These are phyloP conservation scores for Emydocephalus ijimae DNA, from an alignment of 2,113 vertebrate species.

Conservation along the genomic window DNA sequence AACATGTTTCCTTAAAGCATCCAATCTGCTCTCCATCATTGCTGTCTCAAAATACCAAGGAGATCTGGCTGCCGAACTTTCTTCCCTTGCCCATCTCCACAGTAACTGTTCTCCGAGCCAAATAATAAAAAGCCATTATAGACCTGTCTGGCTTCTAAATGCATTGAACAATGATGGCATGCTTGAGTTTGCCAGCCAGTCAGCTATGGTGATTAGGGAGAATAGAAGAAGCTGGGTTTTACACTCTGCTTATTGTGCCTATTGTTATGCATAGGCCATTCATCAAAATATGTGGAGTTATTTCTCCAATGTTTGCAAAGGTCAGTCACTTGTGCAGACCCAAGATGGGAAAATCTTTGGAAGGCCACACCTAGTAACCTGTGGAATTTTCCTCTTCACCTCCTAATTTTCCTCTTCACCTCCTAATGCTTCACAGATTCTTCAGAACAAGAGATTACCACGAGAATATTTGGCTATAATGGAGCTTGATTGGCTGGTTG, in stretches of 20 bases:
- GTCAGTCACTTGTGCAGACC: conserved; percentile 60
- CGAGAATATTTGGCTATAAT: not conserved
- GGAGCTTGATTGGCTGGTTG: not conserved
- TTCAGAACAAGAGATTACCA: conserved; percentile 45
- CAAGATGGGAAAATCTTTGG: conserved; percentile 37
- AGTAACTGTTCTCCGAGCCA: conserved; percentile 41
- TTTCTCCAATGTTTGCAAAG: conserved; percentile 62
- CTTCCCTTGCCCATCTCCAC: conserved; percentile 34
- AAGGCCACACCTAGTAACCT: conserved; percentile 56
- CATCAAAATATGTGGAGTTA: conserved; percentile 53
- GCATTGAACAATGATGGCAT: conserved; percentile 51
- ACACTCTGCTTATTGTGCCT: conserved; percentile 42
- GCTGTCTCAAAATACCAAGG: not conserved
- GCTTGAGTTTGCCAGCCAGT: conserved; percentile 54
- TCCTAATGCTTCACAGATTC: conserved; percentile 42
- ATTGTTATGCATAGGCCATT: conserved; percentile 66
- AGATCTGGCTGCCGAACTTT: conserved; percentile 43
- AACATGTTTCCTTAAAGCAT: conserved; percentile 27
- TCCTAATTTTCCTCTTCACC: conserved; percentile 49
- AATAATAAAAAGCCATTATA: conserved; percentile 64
- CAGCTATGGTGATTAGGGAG: conserved; percentile 54
- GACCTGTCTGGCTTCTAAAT: conserved; percentile 65
- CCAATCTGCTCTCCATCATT: conserved; percentile 35
- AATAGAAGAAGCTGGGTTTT: conserved; percentile 50
- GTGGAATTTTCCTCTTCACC: conserved; percentile 53